Evolutionary conservation across 2,113 vertebrate genomes (phyloP).

Genomic region (Steatornis caripensis): DNA sequence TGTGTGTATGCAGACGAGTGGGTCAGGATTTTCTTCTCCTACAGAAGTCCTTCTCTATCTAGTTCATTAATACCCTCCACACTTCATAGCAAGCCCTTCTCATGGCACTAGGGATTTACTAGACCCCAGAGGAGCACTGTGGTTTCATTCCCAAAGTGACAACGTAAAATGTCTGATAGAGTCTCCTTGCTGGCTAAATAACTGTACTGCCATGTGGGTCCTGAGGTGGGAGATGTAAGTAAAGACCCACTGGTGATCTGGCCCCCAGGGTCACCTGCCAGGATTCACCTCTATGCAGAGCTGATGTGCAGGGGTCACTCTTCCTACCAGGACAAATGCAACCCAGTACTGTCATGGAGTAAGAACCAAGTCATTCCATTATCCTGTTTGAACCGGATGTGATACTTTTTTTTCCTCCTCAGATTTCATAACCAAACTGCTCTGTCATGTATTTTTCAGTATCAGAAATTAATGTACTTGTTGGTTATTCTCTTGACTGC

Average conservation of each 20-base stretch:
- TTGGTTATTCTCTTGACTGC: background rate
- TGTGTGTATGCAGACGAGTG: background rate
- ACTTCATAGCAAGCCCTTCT: background rate
- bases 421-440: background rate
- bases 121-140: background rate
- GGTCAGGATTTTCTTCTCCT: background rate
- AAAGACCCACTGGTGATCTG: background rate
- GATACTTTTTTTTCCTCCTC: background rate
- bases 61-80: background rate
- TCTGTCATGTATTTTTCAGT: background rate
- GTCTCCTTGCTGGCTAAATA: rapidly evolving
- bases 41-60: background rate
- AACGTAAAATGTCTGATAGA: background rate
- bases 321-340: background rate
- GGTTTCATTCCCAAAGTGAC: background rate
- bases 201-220: rapidly evolving
- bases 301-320: background rate
- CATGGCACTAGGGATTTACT: background rate
- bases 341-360: no score
- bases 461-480: background rate
- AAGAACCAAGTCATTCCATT: background rate
- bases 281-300: rapidly evolving
- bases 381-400: background rate
- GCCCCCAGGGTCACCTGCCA: background rate
- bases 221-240: background rate